Percentiles rank a stretch among this genome's conserved stretches.
Conservation (phyloP, 1,140 invertebrate genomes). For the Drosophila lowei region DNA sequence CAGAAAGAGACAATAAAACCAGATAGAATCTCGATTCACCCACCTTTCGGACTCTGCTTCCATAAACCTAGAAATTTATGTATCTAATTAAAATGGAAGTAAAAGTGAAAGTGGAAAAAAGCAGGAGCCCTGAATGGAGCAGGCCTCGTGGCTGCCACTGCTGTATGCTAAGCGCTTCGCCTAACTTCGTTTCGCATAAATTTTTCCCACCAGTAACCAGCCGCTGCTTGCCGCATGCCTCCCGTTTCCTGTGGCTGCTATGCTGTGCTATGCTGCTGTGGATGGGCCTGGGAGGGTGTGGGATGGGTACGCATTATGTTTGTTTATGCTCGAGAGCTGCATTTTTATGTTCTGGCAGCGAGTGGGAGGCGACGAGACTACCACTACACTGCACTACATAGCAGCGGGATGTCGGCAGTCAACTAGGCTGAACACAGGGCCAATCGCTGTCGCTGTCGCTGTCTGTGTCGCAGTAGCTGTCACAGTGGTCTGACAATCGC, state of each 20-base stretch:
- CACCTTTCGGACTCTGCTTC: conserved; percentile 25
- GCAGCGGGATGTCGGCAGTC: conserved; percentile 34
- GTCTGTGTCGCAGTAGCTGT: background rate
- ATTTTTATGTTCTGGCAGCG: conserved; percentile 71
- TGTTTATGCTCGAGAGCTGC: conserved; percentile 74
- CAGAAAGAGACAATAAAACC: too few relatives aligned
- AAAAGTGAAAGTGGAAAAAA: conserved; percentile 27
- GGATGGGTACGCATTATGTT: conserved; percentile 60
- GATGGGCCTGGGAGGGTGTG: too few relatives aligned
- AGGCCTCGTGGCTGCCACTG: conserved; percentile 8
- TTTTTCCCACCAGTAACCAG: conserved; percentile 29
- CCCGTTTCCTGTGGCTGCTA: background rate
- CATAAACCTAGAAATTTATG: conserved; percentile 55
- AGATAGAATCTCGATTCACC: conserved; percentile 8
- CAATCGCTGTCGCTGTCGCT: background rate
- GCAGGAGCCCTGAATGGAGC: conserved; percentile 6
- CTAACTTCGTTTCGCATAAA: conserved; percentile 69
- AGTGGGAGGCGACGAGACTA: conserved; percentile 17
- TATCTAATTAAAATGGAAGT: conserved; percentile 74
- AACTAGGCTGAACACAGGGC: conserved; percentile 26
- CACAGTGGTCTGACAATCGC: conserved; percentile 19
- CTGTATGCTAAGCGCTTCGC: conserved; percentile 70
- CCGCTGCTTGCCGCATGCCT: too few relatives aligned
- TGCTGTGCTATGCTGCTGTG: background rate
- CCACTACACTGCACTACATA: conserved; percentile 46